Conservation (phyloP, 2,113 vertebrate genomes). For the Meriones unguiculatus region DNA sequence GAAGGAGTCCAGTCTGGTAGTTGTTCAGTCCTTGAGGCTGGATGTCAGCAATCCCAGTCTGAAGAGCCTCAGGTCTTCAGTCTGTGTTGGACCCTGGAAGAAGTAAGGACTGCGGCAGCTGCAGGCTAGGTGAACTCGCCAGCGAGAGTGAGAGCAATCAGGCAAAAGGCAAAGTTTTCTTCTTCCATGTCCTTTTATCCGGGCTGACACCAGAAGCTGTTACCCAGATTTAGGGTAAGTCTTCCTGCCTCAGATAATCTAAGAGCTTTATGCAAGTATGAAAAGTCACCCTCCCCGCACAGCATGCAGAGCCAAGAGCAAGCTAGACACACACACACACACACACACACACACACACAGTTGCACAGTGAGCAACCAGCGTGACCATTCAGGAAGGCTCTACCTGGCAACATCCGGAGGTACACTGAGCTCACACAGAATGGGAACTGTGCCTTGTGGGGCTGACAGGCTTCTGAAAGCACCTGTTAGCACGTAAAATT, state of each 20-base stretch:
- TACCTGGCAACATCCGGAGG: not conserved
- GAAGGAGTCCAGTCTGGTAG: not conserved
- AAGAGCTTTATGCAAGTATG: not conserved
- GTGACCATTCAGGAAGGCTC: fast-evolving
- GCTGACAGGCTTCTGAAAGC: not conserved
- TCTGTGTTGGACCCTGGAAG: not conserved
- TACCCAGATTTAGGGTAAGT: not conserved
- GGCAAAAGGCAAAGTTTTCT: not conserved
- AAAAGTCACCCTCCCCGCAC: not conserved
- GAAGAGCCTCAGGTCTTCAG: not conserved
- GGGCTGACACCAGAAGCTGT: not conserved
- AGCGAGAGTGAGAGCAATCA: not conserved
- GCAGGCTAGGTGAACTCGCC: not conserved
- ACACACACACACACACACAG: too few relatives aligned
- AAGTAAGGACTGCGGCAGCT: not conserved
- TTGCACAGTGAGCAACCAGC: not conserved
- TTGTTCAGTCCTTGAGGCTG: not conserved
- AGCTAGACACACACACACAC: not conserved
- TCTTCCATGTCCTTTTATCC: not conserved
- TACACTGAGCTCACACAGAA: not conserved
- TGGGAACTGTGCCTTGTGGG: not conserved
- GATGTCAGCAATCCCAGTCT: not conserved
- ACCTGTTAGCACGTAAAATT: not conserved
- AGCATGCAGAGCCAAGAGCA: not conserved
- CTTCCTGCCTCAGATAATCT: not conserved